phyloP scores from a whole-genome alignment of 2,113 vertebrate species.

The Phrynosoma blainvillii region DNA sequence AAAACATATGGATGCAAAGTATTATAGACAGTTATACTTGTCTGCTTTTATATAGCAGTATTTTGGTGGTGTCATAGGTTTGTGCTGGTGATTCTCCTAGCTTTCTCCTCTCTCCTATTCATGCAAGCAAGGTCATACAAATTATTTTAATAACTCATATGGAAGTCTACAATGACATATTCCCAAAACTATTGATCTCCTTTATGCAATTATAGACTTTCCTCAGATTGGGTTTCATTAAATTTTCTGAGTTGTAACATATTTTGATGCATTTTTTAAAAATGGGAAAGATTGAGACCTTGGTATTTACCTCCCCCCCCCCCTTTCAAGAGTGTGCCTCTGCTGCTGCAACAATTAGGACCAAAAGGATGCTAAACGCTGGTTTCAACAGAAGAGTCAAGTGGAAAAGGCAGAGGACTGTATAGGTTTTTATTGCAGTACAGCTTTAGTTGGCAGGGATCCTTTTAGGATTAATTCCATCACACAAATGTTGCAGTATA shows the following conservation, averaged over 20 bases:
- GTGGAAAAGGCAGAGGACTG: neutral
- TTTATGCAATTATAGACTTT: neutral
- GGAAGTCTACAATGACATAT: neutral
- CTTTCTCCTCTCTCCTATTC: neutral
- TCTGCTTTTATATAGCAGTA: neutral
- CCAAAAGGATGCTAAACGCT: neutral
- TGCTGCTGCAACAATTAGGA: neutral
- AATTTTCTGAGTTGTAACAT: neutral
- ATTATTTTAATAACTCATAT: neutral
- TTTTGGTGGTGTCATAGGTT: neutral
- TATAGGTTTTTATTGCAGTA: constrained; percentile 22
- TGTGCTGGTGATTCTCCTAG: neutral
- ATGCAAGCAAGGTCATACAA: neutral
- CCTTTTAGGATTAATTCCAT: neutral
- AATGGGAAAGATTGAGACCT: neutral
- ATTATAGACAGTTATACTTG: neutral
- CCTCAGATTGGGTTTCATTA: neutral
- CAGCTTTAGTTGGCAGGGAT: neutral
- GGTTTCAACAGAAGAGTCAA: neutral
- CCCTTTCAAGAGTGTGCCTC: neutral
- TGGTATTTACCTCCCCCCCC: too few species aligned
- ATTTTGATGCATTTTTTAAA: neutral
- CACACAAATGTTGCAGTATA: constrained; percentile 8
- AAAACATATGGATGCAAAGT: neutral
- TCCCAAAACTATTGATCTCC: neutral